phyloP scores from a whole-genome alignment of 2,888 invertebrate species.

The Augochlorella aurata region DNA sequence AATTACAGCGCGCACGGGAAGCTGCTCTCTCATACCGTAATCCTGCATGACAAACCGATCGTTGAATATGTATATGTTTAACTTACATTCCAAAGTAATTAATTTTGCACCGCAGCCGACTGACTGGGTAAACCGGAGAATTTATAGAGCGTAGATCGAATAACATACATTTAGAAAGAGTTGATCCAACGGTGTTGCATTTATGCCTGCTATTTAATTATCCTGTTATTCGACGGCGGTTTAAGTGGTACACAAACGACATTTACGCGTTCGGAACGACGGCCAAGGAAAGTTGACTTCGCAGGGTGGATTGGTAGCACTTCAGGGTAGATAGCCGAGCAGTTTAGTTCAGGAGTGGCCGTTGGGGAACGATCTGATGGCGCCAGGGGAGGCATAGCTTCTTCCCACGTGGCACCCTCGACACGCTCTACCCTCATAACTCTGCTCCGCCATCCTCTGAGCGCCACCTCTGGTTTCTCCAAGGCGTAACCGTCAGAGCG shows the following conservation, averaged over 20 bases:
- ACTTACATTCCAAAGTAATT: not conserved
- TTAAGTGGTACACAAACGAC: conserved; percentile 32
- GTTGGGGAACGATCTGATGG: conserved; percentile 80
- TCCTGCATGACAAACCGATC: not conserved
- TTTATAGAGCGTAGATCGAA: not conserved
- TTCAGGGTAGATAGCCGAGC: conserved; percentile 69
- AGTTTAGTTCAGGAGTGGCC: conserved; percentile 80
- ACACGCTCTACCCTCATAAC: conserved; percentile 78
- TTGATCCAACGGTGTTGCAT: not conserved
- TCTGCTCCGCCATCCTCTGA: conserved; percentile 68
- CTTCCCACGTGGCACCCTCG: conserved; percentile 77
- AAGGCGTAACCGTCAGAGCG: conserved; percentile 47
- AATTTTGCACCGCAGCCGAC: not conserved
- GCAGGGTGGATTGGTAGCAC: conserved; percentile 44
- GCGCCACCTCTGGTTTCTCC: conserved; percentile 65
- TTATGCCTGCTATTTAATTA: not conserved
- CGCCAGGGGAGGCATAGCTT: conserved; percentile 81
- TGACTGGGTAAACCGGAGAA: not conserved
- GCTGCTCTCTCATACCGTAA: not conserved
- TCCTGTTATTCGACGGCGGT: conserved; percentile 7
- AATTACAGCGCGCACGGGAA: not conserved
- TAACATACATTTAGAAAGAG: too few relatives aligned
- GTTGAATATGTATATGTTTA: not conserved
- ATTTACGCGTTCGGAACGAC: conserved; percentile 35
- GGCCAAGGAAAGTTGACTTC: conserved; percentile 45